These are phyloP conservation scores for Brachionus koreanus DNA, from an alignment of 1,140 invertebrate species.

Conservation along the genomic window DNA sequence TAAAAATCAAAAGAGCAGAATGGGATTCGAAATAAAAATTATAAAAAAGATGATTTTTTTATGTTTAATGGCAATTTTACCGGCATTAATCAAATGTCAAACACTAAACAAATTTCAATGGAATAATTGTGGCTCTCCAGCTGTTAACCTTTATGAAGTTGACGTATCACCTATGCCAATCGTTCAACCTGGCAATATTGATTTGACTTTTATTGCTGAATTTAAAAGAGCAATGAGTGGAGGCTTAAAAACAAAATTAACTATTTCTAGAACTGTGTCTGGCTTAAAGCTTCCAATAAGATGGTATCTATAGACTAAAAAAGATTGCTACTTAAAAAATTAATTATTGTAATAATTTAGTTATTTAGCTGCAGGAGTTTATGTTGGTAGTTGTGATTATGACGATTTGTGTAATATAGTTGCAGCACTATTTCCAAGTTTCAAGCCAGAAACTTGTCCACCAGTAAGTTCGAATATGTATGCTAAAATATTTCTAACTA, in stretches of 20 bases:
- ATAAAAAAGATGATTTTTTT: constrained; percentile 6
- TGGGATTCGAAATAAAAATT: not conserved
- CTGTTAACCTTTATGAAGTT: not conserved
- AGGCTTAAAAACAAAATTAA: not conserved
- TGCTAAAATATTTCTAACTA: not conserved
- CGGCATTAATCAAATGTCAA: not conserved
- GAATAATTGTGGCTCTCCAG: constrained; percentile 36
- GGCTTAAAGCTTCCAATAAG: constrained; percentile 39
- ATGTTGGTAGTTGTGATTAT: constrained; percentile 39
- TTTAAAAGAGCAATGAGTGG: constrained; percentile 32
- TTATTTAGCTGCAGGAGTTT: constrained; percentile 28
- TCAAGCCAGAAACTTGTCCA: constrained; percentile 25
- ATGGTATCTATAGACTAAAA: not conserved
- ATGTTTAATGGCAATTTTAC: not conserved
- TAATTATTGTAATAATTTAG: not conserved
- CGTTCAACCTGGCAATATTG: constrained; percentile 17
- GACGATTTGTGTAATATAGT: constrained; percentile 31
- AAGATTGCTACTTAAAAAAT: not conserved
- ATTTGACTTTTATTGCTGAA: not conserved
- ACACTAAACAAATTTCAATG: constrained; percentile 40
- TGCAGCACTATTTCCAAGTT: constrained; percentile 18
- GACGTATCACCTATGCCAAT: constrained; percentile 38
- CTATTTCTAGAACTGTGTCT: constrained; percentile 17
- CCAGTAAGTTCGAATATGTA: not conserved
- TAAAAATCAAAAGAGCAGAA: not conserved